Base-by-base conservation (phyloP, 1,140 invertebrate genomes). In the Notospermus geniculatus region DNA sequence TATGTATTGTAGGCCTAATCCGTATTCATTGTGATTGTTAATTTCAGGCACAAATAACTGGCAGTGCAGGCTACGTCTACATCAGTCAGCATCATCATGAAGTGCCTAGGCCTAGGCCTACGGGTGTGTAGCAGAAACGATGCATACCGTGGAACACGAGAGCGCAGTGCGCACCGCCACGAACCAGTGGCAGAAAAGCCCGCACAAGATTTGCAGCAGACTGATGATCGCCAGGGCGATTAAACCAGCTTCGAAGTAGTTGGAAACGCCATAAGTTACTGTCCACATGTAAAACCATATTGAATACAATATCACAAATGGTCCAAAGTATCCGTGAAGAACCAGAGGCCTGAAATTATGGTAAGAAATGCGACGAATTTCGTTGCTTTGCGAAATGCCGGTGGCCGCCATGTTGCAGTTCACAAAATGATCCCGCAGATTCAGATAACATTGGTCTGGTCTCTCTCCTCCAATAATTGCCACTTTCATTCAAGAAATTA, bases 131-230 rank as follows among this genome's bases (percentile, higher is more conserved):
- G 4, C 5, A 15, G 15, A 36, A 36, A 7, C 5, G 15, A 36
- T 36, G 32, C 32, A 36, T 36, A 91, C 90, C 71, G 84, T 85
- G 62, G 84, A 86, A 74, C 90, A 96, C 41, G 90, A 92, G 2
- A 96, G 83, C 70, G 91, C 87, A 73, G 90, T 89, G 64, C 92
- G 85, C 29, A 98, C 86, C 78, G 96, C 90, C 22, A 99, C 95
- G 64, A 95, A 98, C 97, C 97, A 99, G 76, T 96, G 91, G 82
- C 96, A 98, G 80, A 91, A 95, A 2, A 99, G 85, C 70, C 90
- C 90, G 54, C 89, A 88, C 53, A 99, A 83, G 71, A 97, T 88
- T 83, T 98, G 95, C n/a, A 93, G 64, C 57, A 93, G 83, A 53
- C 88, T 91, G 53, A 98, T 90, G 5, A 85, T 88, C 25, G 89